Evolutionary conservation across 2,797 vertebrate species (phyloP), one percentile per base, ranked within the genome.

Genomic region (Parotocinclus haroldoi): DNA sequence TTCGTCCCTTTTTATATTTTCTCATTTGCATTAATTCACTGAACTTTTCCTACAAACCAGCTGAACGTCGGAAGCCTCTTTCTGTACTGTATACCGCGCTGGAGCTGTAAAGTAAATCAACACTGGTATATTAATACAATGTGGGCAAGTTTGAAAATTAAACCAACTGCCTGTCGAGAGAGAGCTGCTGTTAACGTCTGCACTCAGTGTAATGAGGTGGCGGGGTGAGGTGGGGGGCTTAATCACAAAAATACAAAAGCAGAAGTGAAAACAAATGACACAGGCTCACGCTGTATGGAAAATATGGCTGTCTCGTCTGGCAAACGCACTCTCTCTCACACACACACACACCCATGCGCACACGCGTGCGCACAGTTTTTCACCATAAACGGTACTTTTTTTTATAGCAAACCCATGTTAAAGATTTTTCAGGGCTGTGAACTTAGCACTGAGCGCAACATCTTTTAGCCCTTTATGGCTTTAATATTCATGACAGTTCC

Each of bases 191-290:
- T 64, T 62, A 72, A 76, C 50, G 49, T 73, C 44, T 72, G 52
- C 50, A 71, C 64, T 68, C 62, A 54, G 40, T 68, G 62, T 68
- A n/a, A n/a, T n/a, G n/a, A n/a, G n/a, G 55, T 16, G 27, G 62
- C 50, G 49, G 27, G 63, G 71, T 54, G 53, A 57, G 57, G 13
- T n/a, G 57, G 63, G 61, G 59, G 64, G 36, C 62, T 58, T 68
- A 48, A 75, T 63, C 66, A 68, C 66, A 71, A 78, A 73, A 73
- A 72, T 62, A 72, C 61, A 80, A 81, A 81, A 78, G 78, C 76
- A 79, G 81, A 82, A 82, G 76, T 79, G 81, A 81, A 81, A 80
- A 75, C 66, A 42, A 74, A 75, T 80, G 81, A 82, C 77, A 80
- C 68, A 79, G 72, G 57, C 76, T 78, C 79, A 74, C 58, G 63